Conservation (phyloP, 2,888 invertebrate species). For the Calameuta pallipes region DNA sequence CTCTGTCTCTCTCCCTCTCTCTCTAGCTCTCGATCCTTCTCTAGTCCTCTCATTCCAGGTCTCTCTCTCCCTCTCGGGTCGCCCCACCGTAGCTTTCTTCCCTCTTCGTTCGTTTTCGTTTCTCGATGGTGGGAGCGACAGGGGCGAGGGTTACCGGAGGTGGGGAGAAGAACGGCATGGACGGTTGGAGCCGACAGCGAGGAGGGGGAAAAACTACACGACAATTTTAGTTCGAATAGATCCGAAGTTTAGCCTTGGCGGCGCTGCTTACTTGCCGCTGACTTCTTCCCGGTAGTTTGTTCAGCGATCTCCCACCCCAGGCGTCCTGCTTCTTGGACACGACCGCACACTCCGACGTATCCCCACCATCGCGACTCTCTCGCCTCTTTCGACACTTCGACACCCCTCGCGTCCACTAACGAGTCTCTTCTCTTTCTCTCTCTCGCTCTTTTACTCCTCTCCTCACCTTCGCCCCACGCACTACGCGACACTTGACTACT, state of each 20-base stretch:
- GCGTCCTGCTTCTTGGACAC: conserved; percentile 66
- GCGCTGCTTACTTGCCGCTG: conserved; percentile 63
- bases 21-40: conserved; percentile 30
- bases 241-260: conserved; percentile 62
- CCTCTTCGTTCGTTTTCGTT: conserved; percentile 45
- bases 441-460: conserved; percentile 8
- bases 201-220: conserved; percentile 59
- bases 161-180: conserved; percentile 25
- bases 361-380: conserved; percentile 64
- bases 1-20: conserved; percentile 32
- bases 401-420: conserved; percentile 61
- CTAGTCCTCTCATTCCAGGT: conserved; percentile 22
- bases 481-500: conserved; percentile 50
- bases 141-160: conserved; percentile 24
- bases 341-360: conserved; percentile 64
- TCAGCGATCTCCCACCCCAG: conserved; percentile 48
- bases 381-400: conserved; percentile 48
- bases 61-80: conserved; percentile 34
- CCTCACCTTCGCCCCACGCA: conserved; percentile 30
- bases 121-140: conserved; percentile 16
- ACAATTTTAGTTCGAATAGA: conserved; percentile 66
- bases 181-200: conserved; percentile 23
- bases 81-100: conserved; percentile 46
- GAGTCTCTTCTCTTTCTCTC: too few species aligned
- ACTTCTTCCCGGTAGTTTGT: conserved; percentile 66